Conservation (phyloP, 2,888 invertebrate genomes). For the Sycophila texana region DNA sequence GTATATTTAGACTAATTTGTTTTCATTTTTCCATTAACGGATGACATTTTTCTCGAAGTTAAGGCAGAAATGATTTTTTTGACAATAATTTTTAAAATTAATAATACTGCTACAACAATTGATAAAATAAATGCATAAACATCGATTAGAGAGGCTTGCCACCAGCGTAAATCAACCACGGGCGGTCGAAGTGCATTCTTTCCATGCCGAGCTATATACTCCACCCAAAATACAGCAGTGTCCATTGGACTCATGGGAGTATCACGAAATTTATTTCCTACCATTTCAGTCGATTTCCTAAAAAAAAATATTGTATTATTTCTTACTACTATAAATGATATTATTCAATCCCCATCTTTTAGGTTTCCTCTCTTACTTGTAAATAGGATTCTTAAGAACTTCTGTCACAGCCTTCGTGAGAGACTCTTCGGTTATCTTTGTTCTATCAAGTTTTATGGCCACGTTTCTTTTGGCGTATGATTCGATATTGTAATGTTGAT, state of each 20-base stretch:
- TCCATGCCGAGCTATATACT: conserved; percentile 78
- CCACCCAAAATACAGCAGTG: conserved; percentile 82
- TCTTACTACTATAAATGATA: too few species aligned
- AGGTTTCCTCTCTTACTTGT: conserved; percentile 62
- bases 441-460: conserved; percentile 58
- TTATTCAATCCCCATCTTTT: background rate
- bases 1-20: too few species aligned
- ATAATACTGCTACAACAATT: conserved; percentile 6
- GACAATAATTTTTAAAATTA: background rate
- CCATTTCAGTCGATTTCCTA: conserved; percentile 33
- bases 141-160: conserved; percentile 76
- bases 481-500: conserved; percentile 65
- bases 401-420: conserved; percentile 71
- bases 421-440: conserved; percentile 68
- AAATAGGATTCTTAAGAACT: conserved; percentile 72
- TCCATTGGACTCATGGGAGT: conserved; percentile 79
- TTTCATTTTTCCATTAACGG: too few species aligned
- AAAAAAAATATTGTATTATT: background rate
- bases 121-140: conserved; percentile 75
- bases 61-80: background rate
- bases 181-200: conserved; percentile 72
- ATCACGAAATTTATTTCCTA: conserved; percentile 69
- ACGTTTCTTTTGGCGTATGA: conserved; percentile 61
- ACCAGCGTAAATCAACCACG: conserved; percentile 73
- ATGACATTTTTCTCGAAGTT: too few species aligned